phyloP scores from a whole-genome alignment of 1,140 invertebrate species.

The Aphelenchoides besseyi region DNA sequence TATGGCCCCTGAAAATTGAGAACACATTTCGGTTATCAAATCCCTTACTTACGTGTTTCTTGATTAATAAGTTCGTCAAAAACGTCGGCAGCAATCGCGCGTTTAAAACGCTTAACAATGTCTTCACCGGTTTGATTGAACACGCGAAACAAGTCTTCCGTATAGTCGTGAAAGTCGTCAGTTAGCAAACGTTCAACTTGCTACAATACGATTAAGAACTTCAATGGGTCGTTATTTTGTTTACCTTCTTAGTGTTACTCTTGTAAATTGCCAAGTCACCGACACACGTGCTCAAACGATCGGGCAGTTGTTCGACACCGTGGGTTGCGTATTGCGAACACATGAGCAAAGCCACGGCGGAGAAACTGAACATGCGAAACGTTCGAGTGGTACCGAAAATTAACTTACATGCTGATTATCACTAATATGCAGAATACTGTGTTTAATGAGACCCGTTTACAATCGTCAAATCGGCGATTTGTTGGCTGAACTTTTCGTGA shows the following conservation, averaged over 20 bases:
- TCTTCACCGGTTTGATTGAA: conserved; percentile 32
- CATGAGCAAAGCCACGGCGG: conserved; percentile 51
- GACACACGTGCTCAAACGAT: conserved; percentile 51
- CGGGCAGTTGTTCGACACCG: conserved; percentile 54
- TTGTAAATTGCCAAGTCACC: conserved; percentile 60
- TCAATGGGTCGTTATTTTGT: not conserved
- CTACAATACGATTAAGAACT: conserved; percentile 29
- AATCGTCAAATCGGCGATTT: conserved; percentile 49
- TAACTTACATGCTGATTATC: conserved; percentile 51
- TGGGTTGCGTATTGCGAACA: conserved; percentile 59
- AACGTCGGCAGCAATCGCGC: conserved; percentile 25
- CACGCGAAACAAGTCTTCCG: conserved; percentile 19
- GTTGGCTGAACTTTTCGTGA: conserved; percentile 23
- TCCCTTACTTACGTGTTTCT: conserved; percentile 25
- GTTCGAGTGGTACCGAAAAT: conserved; percentile 4
- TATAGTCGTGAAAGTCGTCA: conserved; percentile 39
- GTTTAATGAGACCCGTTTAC: conserved; percentile 49
- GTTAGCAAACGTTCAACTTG: conserved; percentile 36
- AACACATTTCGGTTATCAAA: not conserved
- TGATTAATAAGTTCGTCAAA: conserved; percentile 34
- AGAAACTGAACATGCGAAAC: conserved; percentile 47
- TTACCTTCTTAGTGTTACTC: conserved; percentile 52
- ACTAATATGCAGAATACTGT: conserved; percentile 45
- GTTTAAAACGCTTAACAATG: conserved; percentile 34
- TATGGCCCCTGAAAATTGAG: conserved; percentile 19